These are phyloP conservation scores for Oreohelix idahoensis DNA, from an alignment of 1,140 invertebrate species.

Conservation along the genomic window DNA sequence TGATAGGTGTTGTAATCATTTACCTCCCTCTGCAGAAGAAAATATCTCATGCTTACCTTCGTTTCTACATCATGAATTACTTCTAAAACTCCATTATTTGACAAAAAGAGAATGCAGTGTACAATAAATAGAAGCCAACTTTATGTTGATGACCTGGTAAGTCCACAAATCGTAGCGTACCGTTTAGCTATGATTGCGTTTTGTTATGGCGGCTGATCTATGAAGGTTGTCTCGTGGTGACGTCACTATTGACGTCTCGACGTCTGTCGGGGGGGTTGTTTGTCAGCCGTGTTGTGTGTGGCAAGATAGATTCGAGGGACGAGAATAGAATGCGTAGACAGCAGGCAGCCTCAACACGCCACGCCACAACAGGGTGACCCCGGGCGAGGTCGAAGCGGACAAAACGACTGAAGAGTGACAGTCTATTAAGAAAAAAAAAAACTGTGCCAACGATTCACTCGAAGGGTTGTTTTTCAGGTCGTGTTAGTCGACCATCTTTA, in stretches of 20 bases:
- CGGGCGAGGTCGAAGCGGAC: conserved; percentile 14
- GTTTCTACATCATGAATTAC: background rate
- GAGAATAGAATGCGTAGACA: background rate
- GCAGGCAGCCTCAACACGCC: conserved; percentile 20
- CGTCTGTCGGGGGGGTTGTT: conserved; percentile 46
- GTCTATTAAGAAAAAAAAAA: conserved; percentile 21
- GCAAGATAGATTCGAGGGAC: conserved; percentile 1
- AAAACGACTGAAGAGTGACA: conserved; percentile 9
- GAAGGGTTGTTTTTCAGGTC: background rate
- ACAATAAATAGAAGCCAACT: background rate
- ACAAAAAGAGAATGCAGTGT: too few relatives aligned
- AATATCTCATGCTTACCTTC: background rate
- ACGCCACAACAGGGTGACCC: conserved; percentile 24
- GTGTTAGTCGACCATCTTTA: too few relatives aligned
- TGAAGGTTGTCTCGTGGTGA: conserved; percentile 51
- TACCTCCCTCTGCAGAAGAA: background rate
- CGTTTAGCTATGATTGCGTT: background rate
- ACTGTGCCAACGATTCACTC: background rate
- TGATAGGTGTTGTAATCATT: background rate
- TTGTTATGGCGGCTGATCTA: conserved; percentile 40
- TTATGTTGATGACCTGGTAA: background rate
- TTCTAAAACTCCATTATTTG: background rate
- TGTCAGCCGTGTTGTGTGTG: conserved; percentile 30
- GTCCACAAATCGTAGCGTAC: background rate
- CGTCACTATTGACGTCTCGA: conserved; percentile 53